These are phyloP conservation scores for Chaenodraco wilsoni DNA, from an alignment of 2,797 vertebrate species.

Conservation along the genomic window DNA sequence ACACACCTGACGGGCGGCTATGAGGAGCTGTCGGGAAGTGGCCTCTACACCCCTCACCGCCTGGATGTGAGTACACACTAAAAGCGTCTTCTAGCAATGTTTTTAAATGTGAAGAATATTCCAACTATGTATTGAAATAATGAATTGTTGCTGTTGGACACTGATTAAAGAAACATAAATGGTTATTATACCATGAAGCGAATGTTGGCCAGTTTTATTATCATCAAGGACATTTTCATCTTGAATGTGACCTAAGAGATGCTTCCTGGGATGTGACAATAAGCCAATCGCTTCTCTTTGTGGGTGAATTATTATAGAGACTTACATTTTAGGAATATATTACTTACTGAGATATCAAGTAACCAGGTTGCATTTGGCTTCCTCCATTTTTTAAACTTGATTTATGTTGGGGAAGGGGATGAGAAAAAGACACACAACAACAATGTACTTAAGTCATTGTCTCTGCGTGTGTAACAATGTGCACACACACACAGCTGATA, in stretches of 20 bases:
- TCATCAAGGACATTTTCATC: not conserved
- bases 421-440: not conserved
- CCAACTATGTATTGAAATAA: no score
- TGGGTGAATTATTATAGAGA: not conserved
- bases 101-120: not conserved
- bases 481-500: no score
- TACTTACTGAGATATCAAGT: not conserved
- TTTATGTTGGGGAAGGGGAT: not conserved
- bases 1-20: conserved; percentile 92
- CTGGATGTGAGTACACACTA: conserved; percentile 84
- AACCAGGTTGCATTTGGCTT: not conserved
- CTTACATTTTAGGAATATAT: not conserved
- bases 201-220: not conserved
- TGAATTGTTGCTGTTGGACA: not conserved
- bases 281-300: not conserved
- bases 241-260: not conserved
- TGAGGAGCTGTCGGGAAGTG: conserved; percentile 88
- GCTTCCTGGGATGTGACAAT: not conserved
- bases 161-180: not conserved
- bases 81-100: not conserved
- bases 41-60: conserved; percentile 87
- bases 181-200: not conserved
- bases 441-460: not conserved
- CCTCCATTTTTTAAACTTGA: not conserved
- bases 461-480: not conserved